phyloP scores from a whole-genome alignment of 2,113 vertebrate genomes.

The Lasiurus cinereus region DNA sequence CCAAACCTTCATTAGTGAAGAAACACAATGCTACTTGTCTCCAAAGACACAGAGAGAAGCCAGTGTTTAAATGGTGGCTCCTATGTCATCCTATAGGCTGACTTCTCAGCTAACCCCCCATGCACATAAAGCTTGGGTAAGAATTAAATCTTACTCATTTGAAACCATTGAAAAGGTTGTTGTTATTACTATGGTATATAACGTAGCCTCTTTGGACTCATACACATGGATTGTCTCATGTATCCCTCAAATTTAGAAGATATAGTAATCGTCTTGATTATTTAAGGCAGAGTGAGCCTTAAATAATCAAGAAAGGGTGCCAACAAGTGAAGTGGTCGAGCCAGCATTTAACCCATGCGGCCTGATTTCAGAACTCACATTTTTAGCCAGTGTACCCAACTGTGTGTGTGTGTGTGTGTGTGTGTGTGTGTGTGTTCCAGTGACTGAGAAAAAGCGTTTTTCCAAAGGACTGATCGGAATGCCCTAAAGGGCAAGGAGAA shows the following conservation, averaged over 20 bases:
- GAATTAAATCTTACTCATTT: not conserved
- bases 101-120: accelerated
- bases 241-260: not conserved
- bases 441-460: not conserved
- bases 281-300: not conserved
- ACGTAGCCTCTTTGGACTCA: not conserved
- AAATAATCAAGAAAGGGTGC: not conserved
- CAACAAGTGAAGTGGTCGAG: not conserved
- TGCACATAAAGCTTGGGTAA: not conserved
- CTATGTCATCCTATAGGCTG: accelerated
- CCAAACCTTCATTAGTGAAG: not conserved
- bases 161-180: not conserved
- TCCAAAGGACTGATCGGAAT: not conserved
- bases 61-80: not conserved
- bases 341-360: not conserved
- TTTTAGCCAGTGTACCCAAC: no score
- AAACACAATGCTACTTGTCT: not conserved
- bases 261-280: not conserved
- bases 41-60: not conserved
- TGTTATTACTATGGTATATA: not conserved
- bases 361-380: not conserved
- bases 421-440: no score
- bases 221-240: not conserved
- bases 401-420: not conserved
- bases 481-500: not conserved